Percentiles rank a stretch among this genome's conserved stretches.
Evolutionary conservation across 2,113 vertebrate genomes (phyloP).

Genomic region (Opisthocomus hoazin): DNA sequence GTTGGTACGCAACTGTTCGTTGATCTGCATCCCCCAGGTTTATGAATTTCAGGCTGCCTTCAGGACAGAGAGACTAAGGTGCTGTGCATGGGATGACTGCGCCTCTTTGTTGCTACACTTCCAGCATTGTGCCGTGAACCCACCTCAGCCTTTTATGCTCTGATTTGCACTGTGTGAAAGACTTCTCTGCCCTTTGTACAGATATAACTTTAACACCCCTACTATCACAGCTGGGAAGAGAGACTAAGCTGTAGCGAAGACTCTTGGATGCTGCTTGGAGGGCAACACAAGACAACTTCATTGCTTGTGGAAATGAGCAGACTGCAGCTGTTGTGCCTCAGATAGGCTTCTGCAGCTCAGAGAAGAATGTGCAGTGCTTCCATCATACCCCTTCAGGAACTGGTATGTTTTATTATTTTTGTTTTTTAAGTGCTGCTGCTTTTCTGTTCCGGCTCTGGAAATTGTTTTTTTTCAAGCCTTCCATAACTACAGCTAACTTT

Average conservation of each 20-base stretch:
- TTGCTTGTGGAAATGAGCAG: not conserved
- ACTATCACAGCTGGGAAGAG: not conserved
- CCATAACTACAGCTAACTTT: not conserved
- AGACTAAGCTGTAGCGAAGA: not conserved
- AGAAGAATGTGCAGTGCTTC: not conserved
- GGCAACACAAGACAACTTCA: not conserved
- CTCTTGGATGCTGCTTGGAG: not conserved
- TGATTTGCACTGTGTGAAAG: not conserved
- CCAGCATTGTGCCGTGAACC: not conserved
- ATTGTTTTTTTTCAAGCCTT: not conserved
- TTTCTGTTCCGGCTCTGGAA: not conserved
- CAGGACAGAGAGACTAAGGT: not conserved
- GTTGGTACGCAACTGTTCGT: not conserved
- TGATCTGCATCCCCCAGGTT: not conserved
- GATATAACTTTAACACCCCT: not conserved
- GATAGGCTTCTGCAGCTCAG: not conserved
- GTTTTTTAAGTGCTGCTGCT: not conserved
- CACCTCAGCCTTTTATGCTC: not conserved
- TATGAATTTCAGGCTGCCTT: not conserved
- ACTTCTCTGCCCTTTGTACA: not conserved
- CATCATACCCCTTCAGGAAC: not conserved
- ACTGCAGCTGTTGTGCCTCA: not conserved
- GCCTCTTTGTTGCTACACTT: not conserved
- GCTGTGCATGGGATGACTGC: not conserved
- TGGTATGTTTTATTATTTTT: not conserved